Evolutionary conservation across 2,888 invertebrate genomes (phyloP).

Genomic region (Agonopterix subpropinquella): DNA sequence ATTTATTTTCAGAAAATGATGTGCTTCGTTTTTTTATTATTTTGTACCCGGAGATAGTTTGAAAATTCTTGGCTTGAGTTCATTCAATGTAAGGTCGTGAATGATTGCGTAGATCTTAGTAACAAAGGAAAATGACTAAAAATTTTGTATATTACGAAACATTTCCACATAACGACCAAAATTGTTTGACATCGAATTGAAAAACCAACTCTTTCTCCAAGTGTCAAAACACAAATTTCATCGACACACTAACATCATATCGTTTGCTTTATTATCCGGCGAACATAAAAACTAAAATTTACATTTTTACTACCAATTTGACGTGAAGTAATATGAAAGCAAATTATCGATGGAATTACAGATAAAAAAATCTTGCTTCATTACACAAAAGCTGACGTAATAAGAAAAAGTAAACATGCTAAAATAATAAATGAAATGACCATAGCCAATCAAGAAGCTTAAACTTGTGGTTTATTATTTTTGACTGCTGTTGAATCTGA

Average conservation of each 20-base stretch:
- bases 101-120: too few species aligned
- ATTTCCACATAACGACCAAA: too few species aligned
- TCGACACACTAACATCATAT: neutral
- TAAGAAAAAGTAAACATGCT: conserved; percentile 19
- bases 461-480: conserved; percentile 24
- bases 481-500: conserved; percentile 16
- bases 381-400: conserved; percentile 1
- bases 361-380: conserved; percentile 4
- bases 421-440: conserved; percentile 30
- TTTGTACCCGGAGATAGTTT: too few species aligned
- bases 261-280: neutral
- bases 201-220: too few species aligned
- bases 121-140: too few species aligned
- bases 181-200: too few species aligned
- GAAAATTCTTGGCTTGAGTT: too few species aligned
- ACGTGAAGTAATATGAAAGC: conserved; percentile 2
- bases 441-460: conserved; percentile 37
- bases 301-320: conserved; percentile 2
- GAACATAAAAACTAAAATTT: conserved; percentile 3
- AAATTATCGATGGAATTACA: conserved; percentile 5
- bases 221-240: too few species aligned
- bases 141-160: too few species aligned
- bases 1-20: too few species aligned
- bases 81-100: too few species aligned
- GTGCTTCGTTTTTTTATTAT: too few species aligned